Conservation (phyloP, 2,113 vertebrate genomes). For the Rutilus rutilus region DNA sequence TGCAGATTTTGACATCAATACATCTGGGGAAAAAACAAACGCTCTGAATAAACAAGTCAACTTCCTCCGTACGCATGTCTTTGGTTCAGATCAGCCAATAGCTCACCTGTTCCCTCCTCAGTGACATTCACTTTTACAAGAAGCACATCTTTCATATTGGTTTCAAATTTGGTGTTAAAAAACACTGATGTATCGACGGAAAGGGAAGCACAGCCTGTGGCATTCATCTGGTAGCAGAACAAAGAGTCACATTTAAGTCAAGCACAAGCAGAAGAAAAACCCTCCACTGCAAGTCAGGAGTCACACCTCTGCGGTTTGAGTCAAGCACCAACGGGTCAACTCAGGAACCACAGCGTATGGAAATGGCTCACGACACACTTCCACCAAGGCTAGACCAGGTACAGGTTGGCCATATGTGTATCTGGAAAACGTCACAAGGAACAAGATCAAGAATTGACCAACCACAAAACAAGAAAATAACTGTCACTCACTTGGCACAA, state of each 20-base stretch:
- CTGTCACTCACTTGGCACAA: constrained; percentile 68
- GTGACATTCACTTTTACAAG: not conserved
- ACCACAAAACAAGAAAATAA: not conserved
- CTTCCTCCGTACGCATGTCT: no score
- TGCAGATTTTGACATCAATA: not conserved
- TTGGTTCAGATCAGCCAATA: not conserved
- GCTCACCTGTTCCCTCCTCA: constrained; percentile 72
- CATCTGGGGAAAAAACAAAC: not conserved
- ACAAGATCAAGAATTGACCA: not conserved
- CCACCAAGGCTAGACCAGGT: constrained; percentile 54
- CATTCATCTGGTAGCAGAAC: not conserved
- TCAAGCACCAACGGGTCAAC: not conserved
- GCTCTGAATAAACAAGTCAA: no score
- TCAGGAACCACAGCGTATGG: not conserved
- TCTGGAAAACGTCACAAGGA: constrained; percentile 49
- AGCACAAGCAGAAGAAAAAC: no score
- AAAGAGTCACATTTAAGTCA: not conserved
- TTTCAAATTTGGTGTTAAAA: constrained; percentile 37
- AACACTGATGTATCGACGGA: constrained; percentile 41
- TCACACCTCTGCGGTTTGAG: not conserved
- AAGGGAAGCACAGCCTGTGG: not conserved
- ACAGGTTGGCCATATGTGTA: constrained; percentile 75
- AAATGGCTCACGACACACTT: constrained; percentile 51
- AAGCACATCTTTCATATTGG: not conserved
- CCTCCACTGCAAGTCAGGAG: not conserved